Conservation (phyloP, 2,888 invertebrate genomes). For the Flexamia atlantica region DNA sequence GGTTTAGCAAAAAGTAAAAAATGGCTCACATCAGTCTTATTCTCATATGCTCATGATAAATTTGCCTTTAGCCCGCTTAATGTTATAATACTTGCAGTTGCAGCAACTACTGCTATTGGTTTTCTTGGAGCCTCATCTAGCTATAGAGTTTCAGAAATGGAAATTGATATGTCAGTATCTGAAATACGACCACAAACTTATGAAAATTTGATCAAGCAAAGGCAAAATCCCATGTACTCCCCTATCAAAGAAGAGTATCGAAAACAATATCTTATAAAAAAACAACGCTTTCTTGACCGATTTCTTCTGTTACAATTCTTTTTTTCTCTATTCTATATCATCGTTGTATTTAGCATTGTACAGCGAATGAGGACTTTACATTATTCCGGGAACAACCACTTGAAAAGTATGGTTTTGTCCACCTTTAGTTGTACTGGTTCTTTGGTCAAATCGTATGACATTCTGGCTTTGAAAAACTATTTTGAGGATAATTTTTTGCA, state of each 20-base stretch:
- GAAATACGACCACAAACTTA: background rate
- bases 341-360: background rate
- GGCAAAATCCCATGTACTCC: background rate
- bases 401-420: background rate
- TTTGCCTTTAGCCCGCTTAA: background rate
- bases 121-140: background rate
- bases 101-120: background rate
- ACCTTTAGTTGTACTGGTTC: background rate
- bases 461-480: background rate
- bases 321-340: background rate
- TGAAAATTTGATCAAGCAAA: background rate
- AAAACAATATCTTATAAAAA: background rate
- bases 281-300: background rate
- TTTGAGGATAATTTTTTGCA: background rate
- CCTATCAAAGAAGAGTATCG: background rate
- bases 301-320: background rate
- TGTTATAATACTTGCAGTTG: background rate
- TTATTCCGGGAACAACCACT: background rate
- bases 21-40: background rate
- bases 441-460: background rate
- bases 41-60: background rate
- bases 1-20: slow-evolving; percentile 9
- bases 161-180: background rate
- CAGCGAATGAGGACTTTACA: background rate
- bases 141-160: background rate